Percentiles rank a stretch among this genome's conserved stretches.
These are phyloP conservation scores for Hormiphora californensis DNA, from an alignment of 37 sponge, comb jelly and placozoan genomes.

Conservation along the genomic window DNA sequence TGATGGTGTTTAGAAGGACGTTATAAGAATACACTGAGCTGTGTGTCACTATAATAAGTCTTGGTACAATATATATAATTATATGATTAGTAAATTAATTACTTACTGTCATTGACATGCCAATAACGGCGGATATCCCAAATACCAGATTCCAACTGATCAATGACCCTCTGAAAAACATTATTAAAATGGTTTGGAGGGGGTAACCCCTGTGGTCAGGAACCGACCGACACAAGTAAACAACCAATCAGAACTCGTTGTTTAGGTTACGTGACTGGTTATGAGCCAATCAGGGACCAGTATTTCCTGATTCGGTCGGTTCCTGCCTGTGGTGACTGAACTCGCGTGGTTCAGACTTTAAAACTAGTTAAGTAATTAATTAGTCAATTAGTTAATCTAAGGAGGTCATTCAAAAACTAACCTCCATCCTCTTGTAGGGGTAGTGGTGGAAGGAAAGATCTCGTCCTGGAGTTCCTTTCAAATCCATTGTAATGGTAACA, in stretches of 20 bases:
- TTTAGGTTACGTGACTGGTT: no score
- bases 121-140: background rate
- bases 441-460: background rate
- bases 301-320: no score
- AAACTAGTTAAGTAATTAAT: no score
- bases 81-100: background rate
- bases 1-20: background rate
- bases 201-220: background rate
- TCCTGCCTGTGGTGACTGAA: no score
- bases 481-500: background rate
- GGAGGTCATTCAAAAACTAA: background rate
- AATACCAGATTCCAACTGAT: background rate
- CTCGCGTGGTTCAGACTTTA: no score
- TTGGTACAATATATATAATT: background rate
- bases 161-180: background rate
- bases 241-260: no score
- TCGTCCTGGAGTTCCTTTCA: conserved; percentile 18
- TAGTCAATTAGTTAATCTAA: no score
- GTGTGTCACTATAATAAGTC: background rate
- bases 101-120: conserved; percentile 35
- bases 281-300: no score
- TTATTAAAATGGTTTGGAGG: background rate
- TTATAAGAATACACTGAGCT: background rate
- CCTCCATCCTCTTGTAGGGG: background rate
- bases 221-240: background rate